Evolutionary conservation across 2,797 vertebrate genomes (phyloP), one percentile per base, ranked within the genome.

Genomic region (Eremophila alpestris): DNA sequence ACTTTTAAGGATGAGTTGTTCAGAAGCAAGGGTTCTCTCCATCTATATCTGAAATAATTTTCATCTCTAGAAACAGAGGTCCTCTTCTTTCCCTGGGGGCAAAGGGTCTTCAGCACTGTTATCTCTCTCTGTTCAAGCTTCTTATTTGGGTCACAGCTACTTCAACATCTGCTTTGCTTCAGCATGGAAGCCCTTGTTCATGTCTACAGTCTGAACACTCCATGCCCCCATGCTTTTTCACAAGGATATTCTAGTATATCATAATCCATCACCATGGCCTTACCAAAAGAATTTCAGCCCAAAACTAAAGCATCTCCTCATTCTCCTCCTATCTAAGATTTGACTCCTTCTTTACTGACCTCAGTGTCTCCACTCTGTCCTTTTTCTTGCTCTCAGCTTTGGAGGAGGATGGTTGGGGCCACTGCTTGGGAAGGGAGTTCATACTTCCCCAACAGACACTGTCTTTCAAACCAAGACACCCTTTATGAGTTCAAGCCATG

Each of bases 391-490:
- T 34, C 45, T 27, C 2, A 2, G 16, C 16, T 38, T 24, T 0
- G 0, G 27, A 74, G 26, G 26, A 36, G 20, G 9, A 30, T 0
- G 1, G 16, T 24, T 2, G 10, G 34, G 41, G 46, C 46, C 41
- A 36, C 45, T 12, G 23, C 73, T 13, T 20, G 13, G 17, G 56
- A 3, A 11, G 29, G 71, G 34, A n/a, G 49, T n/a, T 75, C 5
- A 2, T 27, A 40, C 56, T 58, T 58, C 56, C 23, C 34, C 26
- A 36, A 15, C 23, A 58, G 23, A 58, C 16, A 58, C 23, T 36
- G 36, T 27, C 16, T 59, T 60, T 60, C 26, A 19, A 59, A 59
- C 36, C 3, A 2, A 38, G 26, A 40, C 26, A 14, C 26, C 40
- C 8, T 55, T 55, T 2, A 22, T 11, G 22, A 75, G 10, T 67